Percentiles rank a stretch among this genome's conserved stretches.
Conservation (phyloP, 2,113 vertebrate genomes). For the Macrotis lagotis region DNA sequence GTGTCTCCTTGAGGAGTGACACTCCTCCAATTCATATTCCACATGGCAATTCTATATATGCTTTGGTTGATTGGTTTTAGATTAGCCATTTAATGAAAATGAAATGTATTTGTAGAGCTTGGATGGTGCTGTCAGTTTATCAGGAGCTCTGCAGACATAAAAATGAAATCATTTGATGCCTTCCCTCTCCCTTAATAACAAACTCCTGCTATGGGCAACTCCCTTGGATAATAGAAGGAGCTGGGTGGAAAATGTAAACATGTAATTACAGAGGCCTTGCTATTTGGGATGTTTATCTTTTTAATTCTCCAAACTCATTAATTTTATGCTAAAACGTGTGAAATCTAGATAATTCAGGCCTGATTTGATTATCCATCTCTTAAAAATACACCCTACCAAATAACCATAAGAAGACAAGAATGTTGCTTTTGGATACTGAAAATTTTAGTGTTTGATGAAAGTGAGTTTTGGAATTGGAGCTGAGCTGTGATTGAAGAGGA, state of each 20-base stretch:
- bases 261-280: not conserved
- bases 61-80: constrained; percentile 70
- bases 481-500: not conserved
- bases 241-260: constrained; percentile 67
- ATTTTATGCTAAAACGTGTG: constrained; percentile 64
- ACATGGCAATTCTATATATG: constrained; percentile 19
- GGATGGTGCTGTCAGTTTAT: constrained; percentile 81
- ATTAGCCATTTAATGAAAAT: constrained; percentile 89
- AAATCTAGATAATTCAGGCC: constrained; percentile 5
- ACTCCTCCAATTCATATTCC: constrained; percentile 27
- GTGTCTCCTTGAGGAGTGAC: constrained; percentile 62
- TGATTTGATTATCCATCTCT: constrained; percentile 55
- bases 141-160: constrained; percentile 77
- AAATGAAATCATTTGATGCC: constrained; percentile 76
- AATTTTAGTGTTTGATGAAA: not conserved
- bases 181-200: constrained; percentile 69
- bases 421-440: not conserved
- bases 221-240: constrained; percentile 69
- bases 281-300: constrained; percentile 43
- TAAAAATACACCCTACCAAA: not conserved
- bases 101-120: constrained; percentile 84
- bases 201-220: constrained; percentile 65
- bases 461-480: not conserved
- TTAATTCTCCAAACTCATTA: constrained; percentile 62
- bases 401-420: not conserved